Conservation (phyloP, 2,113 vertebrate genomes). For the Phyllopteryx taeniolatus region DNA sequence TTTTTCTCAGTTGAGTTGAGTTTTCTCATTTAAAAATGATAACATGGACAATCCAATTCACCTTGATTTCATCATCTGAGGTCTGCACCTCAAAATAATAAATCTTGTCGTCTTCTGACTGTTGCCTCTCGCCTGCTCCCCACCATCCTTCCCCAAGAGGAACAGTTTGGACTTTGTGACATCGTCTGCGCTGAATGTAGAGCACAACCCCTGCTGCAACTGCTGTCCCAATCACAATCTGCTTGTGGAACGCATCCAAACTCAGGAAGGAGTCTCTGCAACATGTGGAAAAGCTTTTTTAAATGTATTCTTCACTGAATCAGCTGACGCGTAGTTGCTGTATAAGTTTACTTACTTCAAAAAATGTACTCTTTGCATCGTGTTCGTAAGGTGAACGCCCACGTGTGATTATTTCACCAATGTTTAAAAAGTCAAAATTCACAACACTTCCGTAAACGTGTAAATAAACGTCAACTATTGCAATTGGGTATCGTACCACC, state of each 20-base stretch:
- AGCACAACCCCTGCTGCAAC: conserved; percentile 71
- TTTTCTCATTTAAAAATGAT: background rate
- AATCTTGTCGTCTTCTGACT: conserved; percentile 69
- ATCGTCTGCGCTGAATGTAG: conserved; percentile 64
- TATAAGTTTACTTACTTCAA: conserved; percentile 39
- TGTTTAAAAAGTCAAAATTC: background rate
- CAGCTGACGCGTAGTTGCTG: background rate
- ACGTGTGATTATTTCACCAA: background rate
- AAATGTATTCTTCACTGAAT: background rate
- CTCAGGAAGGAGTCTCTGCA: conserved; percentile 53
- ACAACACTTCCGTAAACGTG: background rate
- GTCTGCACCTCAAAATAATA: conserved; percentile 73
- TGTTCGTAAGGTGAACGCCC: background rate
- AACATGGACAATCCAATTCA: conserved; percentile 28
- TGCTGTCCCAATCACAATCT: conserved; percentile 58
- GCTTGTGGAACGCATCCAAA: conserved; percentile 52
- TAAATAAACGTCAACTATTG: background rate
- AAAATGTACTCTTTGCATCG: conserved; percentile 47
- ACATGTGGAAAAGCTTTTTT: background rate
- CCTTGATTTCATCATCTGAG: conserved; percentile 77
- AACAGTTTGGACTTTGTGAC: conserved; percentile 62
- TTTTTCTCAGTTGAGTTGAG: background rate
- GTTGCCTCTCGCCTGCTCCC: conserved; percentile 68
- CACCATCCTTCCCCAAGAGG: conserved; percentile 85
- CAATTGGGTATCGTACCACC: background rate